Conservation (phyloP, 2,888 invertebrate genomes). For the Zele albiditarsus region DNA sequence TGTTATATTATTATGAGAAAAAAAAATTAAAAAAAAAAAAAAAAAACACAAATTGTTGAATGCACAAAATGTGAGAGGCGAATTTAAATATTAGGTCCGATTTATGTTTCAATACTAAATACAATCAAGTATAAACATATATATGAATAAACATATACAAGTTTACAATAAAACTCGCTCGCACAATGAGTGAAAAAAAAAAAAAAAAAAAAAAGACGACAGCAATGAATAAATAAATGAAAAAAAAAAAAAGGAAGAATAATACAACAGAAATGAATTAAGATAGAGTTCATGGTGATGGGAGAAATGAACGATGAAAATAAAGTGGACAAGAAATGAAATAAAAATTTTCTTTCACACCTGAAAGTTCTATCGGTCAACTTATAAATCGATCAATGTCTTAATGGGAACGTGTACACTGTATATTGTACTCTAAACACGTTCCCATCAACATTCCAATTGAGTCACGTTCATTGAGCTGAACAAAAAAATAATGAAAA, state of each 20-base stretch:
- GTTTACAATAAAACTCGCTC: not conserved
- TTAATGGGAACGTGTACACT: slow-evolving; percentile 38
- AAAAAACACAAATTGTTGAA: slow-evolving; percentile 34
- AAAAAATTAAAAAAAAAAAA: slow-evolving; percentile 7
- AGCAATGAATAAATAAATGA: not conserved
- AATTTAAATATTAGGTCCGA: slow-evolving; percentile 18
- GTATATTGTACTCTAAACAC: slow-evolving; percentile 42
- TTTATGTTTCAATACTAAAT: slow-evolving; percentile 31
- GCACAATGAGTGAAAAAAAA: not conserved
- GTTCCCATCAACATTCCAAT: slow-evolving; percentile 35
- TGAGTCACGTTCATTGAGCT: slow-evolving; percentile 39
- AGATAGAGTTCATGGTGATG: not conserved
- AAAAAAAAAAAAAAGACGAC: slow-evolving; percentile 3
- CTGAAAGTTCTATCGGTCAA: slow-evolving; percentile 27
- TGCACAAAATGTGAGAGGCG: slow-evolving; percentile 39
- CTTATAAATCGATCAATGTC: slow-evolving; percentile 36
- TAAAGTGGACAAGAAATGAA: not conserved
- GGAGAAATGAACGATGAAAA: slow-evolving; percentile 6
- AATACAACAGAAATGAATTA: not conserved
- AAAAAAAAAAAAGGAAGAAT: not conserved
- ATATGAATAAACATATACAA: slow-evolving; percentile 2
- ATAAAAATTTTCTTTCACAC: slow-evolving; percentile 22
- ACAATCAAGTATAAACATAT: slow-evolving; percentile 16
- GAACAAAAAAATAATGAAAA: slow-evolving; percentile 27
- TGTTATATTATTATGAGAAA: slow-evolving; percentile 32